Conservation (phyloP, 2,888 invertebrate genomes). For the Polyommatus iphigenia region DNA sequence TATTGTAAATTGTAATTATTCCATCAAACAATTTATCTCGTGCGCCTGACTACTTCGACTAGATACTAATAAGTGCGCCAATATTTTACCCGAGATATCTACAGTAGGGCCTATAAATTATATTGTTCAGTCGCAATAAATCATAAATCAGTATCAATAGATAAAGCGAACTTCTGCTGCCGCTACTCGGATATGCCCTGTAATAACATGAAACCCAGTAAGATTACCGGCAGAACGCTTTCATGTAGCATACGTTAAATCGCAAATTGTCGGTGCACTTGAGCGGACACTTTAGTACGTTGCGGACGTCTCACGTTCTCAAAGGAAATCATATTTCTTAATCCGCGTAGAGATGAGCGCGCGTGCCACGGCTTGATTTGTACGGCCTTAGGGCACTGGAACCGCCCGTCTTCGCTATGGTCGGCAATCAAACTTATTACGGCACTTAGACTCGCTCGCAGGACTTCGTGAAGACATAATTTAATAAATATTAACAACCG, state of each 20-base stretch:
- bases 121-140: conserved; percentile 10
- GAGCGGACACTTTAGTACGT: conserved; percentile 57
- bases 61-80: conserved; percentile 14
- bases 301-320: conserved; percentile 44
- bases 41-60: neutral
- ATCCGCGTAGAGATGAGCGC: conserved; percentile 45
- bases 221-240: conserved; percentile 64
- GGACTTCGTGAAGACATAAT: conserved; percentile 46
- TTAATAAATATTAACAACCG: conserved; percentile 34
- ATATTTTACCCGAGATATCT: conserved; percentile 6
- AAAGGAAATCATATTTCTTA: conserved; percentile 48
- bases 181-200: conserved; percentile 52
- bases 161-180: conserved; percentile 47
- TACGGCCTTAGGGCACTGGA: conserved; percentile 43
- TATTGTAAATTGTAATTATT: neutral
- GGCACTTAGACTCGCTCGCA: conserved; percentile 44
- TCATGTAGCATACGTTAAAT: conserved; percentile 67
- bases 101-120: neutral
- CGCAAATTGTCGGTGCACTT: conserved; percentile 69
- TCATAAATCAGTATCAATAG: conserved; percentile 5
- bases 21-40: neutral
- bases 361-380: conserved; percentile 44
- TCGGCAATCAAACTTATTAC: conserved; percentile 49
- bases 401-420: conserved; percentile 44
- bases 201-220: conserved; percentile 68